Evolutionary conservation across 2,888 invertebrate genomes (phyloP), one percentile per base, ranked within the genome.

Genomic region (Dryobotodes eremita): DNA sequence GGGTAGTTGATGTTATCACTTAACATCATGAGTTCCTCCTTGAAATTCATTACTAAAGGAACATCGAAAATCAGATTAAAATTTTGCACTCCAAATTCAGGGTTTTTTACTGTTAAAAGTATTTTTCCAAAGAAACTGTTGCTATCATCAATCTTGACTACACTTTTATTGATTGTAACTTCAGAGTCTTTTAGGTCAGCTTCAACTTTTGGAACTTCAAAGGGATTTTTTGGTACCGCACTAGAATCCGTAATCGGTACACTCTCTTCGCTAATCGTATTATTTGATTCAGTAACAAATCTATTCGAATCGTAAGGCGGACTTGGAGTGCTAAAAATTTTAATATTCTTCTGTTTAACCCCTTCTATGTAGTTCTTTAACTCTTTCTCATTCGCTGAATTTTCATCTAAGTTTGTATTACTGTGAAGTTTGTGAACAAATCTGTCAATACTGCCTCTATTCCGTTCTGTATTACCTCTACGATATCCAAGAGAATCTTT

Each of bases 21-120:
- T 36, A 75, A n/a, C 46, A 71, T 42, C 68, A 64, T 48, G 0
- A 82, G 46, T 15, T 79, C 73, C 4, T 87, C 82, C 53, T 76
- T 85, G 0, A 81, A 66, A 55, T 85, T 68, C 2, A 75, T 53
- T n/a, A 71, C 0, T 74, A 86, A 11, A 17, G 88, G 88, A 0
- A 86, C 26, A n/a, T 83, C 62, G 4, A 88, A 79, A 31, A 48
- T 57, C 0, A 85, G 2, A 31, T 81, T 75, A 15, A 85, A 85
- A 42, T 77, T 17, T 42, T 87, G 72, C 1, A 17, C 5, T 46
- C 77, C 85, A 48, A 75, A 70, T 20, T 66, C 70, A 17, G 77
- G 70, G 17, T 85, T 66, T 26, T 72, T 55, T 15, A 87, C 87
- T 1, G 66, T 61, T n/a, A 87, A 50, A 11, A 72, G 13, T 59